Evolutionary conservation across 2,113 vertebrate species (phyloP).

Genomic region (Tapirus terrestris): DNA sequence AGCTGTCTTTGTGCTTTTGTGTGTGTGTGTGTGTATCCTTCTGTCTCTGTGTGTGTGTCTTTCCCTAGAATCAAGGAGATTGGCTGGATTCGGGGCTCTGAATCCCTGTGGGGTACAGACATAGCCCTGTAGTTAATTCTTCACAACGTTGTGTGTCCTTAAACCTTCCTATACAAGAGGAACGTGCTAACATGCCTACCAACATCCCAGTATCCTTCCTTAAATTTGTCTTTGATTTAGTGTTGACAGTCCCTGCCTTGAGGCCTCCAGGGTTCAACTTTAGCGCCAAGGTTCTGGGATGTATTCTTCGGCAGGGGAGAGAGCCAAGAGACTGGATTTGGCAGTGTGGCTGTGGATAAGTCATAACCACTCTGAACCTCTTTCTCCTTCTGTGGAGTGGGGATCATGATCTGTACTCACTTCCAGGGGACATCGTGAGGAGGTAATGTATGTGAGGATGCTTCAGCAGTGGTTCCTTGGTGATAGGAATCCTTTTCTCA

Average conservation of each 20-base stretch:
- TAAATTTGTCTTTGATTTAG: slow-evolving; percentile 21
- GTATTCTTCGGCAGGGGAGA: neutral
- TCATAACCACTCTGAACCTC: neutral
- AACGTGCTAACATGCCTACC: neutral
- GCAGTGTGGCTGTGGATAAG: neutral
- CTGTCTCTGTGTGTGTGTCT: neutral
- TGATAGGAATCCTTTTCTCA: neutral
- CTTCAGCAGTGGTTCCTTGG: neutral
- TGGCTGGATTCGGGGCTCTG: neutral
- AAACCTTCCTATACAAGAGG: neutral
- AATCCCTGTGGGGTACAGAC: neutral
- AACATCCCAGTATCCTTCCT: neutral
- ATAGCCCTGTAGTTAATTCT: neutral
- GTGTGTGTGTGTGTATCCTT: neutral
- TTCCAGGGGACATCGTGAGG: neutral
- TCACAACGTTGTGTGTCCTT: neutral
- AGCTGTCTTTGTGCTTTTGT: neutral
- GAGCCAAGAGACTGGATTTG: neutral
- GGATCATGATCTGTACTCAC: neutral
- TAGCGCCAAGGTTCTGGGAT: neutral
- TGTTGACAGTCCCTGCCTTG: neutral
- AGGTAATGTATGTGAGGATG: neutral
- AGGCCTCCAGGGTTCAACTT: neutral
- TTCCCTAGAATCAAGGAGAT: neutral
- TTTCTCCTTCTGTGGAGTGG: neutral